Percentiles rank a stretch among this genome's conserved stretches.
Evolutionary conservation across 2,888 invertebrate species (phyloP).

Genomic region (Apamea crenata): DNA sequence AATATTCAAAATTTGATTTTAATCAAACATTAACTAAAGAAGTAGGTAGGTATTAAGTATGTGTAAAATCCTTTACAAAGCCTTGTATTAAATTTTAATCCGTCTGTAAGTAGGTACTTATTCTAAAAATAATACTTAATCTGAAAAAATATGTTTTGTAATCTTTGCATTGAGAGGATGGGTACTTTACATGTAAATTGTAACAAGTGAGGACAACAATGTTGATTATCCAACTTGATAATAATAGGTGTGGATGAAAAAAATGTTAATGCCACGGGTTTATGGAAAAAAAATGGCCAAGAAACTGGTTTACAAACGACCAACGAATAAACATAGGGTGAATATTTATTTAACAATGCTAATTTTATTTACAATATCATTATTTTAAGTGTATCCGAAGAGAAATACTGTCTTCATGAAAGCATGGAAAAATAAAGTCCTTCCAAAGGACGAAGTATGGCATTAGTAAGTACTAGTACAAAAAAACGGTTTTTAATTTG

Average conservation of each 20-base stretch:
- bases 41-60: not conserved
- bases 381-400: not conserved
- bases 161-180: conserved; percentile 2
- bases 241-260: conserved; percentile 26
- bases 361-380: not conserved
- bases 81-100: conserved; percentile 38
- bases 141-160: conserved; percentile 8
- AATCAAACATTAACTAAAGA: conserved; percentile 20
- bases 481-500: not conserved
- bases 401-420: not conserved
- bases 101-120: conserved; percentile 1
- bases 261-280: not conserved
- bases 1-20: not conserved
- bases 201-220: conserved; percentile 16
- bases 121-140: conserved; percentile 23
- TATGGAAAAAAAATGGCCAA: not conserved
- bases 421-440: not conserved
- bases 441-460: not conserved
- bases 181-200: conserved; percentile 28
- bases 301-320: conserved; percentile 22
- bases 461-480: not conserved
- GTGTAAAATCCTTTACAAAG: conserved; percentile 22
- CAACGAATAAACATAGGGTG: not conserved
- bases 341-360: conserved; percentile 5
- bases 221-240: conserved; percentile 28